Evolutionary conservation across 2,113 vertebrate genomes (phyloP).

Genomic region (Monopterus albus): DNA sequence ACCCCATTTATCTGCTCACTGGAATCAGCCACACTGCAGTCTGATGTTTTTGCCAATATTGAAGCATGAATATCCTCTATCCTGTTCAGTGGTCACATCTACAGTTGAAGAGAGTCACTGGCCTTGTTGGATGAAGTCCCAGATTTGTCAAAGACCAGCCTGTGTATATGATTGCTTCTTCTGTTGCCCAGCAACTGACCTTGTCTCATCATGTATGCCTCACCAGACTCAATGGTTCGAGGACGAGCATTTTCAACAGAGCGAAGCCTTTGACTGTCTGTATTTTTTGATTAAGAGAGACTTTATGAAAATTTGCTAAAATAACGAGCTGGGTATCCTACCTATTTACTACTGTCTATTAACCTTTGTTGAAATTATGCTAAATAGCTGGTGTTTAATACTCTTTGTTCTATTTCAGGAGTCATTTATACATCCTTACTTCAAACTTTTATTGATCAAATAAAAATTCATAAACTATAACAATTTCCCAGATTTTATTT

Average conservation of each 20-base stretch:
- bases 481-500: background rate
- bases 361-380: background rate
- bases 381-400: background rate
- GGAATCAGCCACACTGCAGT: slow-evolving; percentile 8
- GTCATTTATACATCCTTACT: background rate
- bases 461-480: background rate
- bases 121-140: slow-evolving; percentile 44
- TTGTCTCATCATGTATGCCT: slow-evolving; percentile 21
- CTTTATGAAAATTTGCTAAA: background rate
- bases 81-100: slow-evolving; percentile 49
- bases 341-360: too few relatives aligned
- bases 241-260: background rate
- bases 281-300: background rate
- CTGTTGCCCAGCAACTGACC: slow-evolving; percentile 67
- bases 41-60: slow-evolving; percentile 16
- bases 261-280: slow-evolving; percentile 9
- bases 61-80: slow-evolving; percentile 26
- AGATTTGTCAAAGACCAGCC: slow-evolving; percentile 49
- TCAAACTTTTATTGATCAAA: background rate
- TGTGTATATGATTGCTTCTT: slow-evolving; percentile 35
- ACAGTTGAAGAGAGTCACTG: slow-evolving; percentile 49
- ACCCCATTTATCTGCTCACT: slow-evolving; percentile 7
- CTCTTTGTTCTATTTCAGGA: background rate
- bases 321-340: too few relatives aligned
- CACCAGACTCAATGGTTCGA: slow-evolving; percentile 16